Percentiles rank a stretch among this genome's conserved stretches.
These are phyloP conservation scores for Manduca sexta DNA, from an alignment of 1,140 invertebrate genomes.

Conservation along the genomic window DNA sequence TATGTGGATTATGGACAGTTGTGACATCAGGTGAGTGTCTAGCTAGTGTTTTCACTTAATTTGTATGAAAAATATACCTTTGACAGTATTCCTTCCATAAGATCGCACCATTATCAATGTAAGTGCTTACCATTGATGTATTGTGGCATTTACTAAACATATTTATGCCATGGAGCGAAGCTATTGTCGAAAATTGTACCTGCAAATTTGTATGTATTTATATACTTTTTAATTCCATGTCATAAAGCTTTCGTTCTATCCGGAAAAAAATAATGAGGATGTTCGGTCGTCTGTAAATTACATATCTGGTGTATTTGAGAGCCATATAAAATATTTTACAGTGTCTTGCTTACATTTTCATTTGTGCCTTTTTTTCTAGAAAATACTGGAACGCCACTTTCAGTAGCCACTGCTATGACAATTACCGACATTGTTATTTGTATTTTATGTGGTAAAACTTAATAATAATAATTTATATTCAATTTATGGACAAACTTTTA, in stretches of 20 bases:
- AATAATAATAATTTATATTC: too few species aligned
- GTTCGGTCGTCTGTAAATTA: too few species aligned
- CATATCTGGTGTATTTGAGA: too few species aligned
- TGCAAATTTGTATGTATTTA: slow-evolving; percentile 31
- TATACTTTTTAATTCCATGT: too few species aligned
- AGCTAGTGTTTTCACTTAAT: neutral
- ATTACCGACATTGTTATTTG: slow-evolving; percentile 76
- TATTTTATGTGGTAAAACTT: neutral
- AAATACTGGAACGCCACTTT: slow-evolving; percentile 82
- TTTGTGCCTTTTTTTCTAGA: slow-evolving; percentile 78
- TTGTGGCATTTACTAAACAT: slow-evolving; percentile 80
- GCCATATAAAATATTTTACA: too few species aligned
- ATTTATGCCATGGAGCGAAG: slow-evolving; percentile 81
- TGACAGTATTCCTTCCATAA: slow-evolving; percentile 81
- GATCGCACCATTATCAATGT: slow-evolving; percentile 77
- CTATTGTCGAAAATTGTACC: slow-evolving; percentile 81
- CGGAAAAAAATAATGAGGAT: too few species aligned
- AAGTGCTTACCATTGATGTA: slow-evolving; percentile 74
- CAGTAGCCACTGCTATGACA: slow-evolving; percentile 79
- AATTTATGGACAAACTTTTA: too few species aligned
- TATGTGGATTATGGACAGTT: too few species aligned
- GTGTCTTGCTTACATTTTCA: slow-evolving; percentile 73
- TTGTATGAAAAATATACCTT: slow-evolving; percentile 36
- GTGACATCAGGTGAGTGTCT: too few species aligned
- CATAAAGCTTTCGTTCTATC: too few species aligned